Percentiles rank a stretch among this genome's conserved stretches.
phyloP scores from a whole-genome alignment of 1,140 invertebrate species.

The Medauroidea extradentata region DNA sequence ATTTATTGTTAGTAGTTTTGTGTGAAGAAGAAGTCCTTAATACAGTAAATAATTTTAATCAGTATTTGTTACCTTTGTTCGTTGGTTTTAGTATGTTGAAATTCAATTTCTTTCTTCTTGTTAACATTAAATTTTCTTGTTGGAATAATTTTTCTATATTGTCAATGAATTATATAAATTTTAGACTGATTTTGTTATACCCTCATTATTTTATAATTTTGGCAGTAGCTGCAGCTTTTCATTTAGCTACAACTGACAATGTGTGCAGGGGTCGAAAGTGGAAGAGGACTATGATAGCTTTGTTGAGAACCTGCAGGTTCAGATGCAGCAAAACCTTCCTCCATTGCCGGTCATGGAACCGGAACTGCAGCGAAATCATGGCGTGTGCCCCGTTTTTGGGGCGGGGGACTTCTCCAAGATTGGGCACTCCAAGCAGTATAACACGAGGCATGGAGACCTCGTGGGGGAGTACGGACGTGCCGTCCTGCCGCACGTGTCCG shows the following conservation, averaged over 20 bases:
- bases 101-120: too few species aligned
- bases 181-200: too few species aligned
- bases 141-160: too few species aligned
- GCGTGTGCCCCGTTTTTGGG: conserved; percentile 75
- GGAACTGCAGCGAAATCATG: conserved; percentile 73
- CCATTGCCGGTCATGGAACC: conserved; percentile 86
- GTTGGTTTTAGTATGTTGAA: too few species aligned
- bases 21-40: too few species aligned
- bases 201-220: too few species aligned
- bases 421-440: conserved; percentile 58
- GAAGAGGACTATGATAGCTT: conserved; percentile 90
- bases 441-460: conserved; percentile 68
- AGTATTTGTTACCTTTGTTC: too few species aligned
- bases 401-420: conserved; percentile 72
- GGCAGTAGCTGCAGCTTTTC: too few species aligned
- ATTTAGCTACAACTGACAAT: not conserved
- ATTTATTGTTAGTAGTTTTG: too few species aligned
- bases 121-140: too few species aligned
- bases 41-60: too few species aligned
- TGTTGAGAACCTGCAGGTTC: conserved; percentile 80
- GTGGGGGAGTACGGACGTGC: conserved; percentile 71
- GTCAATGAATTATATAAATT: too few species aligned
- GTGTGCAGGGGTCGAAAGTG: conserved; percentile 60
- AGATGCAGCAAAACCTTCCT: conserved; percentile 70
- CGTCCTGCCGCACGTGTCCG: conserved; percentile 59